Conservation (phyloP, 2,888 invertebrate genomes). For the Asteroscopus sphinx region DNA sequence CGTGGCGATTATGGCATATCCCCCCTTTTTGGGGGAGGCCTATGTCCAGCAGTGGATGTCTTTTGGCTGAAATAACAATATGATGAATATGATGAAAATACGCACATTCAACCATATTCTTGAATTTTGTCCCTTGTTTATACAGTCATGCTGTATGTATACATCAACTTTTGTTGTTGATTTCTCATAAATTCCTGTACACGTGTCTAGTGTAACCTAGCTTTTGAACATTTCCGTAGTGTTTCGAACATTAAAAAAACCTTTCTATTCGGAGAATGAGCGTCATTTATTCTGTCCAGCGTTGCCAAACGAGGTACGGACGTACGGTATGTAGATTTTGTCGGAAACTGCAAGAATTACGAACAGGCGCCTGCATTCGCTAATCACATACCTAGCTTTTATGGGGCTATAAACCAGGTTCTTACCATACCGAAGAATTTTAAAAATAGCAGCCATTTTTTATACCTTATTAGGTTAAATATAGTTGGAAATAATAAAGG, state of each 20-base stretch:
- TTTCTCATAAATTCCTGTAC: background rate
- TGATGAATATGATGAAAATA: too few relatives aligned
- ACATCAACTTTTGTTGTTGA: background rate
- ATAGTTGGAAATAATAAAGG: conserved; percentile 7
- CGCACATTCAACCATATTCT: too few relatives aligned
- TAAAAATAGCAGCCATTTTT: conserved; percentile 12
- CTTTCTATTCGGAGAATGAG: conserved; percentile 30
- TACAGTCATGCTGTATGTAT: too few relatives aligned
- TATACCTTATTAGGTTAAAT: conserved; percentile 1
- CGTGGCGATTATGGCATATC: too few relatives aligned
- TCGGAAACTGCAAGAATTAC: conserved; percentile 57
- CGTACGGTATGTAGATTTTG: conserved; percentile 55
- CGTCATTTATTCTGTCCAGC: conserved; percentile 52
- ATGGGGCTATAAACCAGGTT: conserved; percentile 20
- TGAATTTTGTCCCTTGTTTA: too few relatives aligned
- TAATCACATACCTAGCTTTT: conserved; percentile 47
- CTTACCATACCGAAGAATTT: conserved; percentile 8
- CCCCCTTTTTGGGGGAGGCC: too few relatives aligned
- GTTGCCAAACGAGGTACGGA: conserved; percentile 56
- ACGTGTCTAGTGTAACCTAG: background rate
- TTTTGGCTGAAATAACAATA: too few relatives aligned
- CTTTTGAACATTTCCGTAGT: conserved; percentile 6
- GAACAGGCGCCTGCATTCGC: conserved; percentile 49
- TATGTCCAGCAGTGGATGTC: too few relatives aligned
- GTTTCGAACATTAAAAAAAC: conserved; percentile 35